A percentile compares a stretch with the other conserved stretches of the same genome.
Conservation (phyloP, 35 echinoderm and acorn worm species). For the Hemicentrotus pulcherrimus region DNA sequence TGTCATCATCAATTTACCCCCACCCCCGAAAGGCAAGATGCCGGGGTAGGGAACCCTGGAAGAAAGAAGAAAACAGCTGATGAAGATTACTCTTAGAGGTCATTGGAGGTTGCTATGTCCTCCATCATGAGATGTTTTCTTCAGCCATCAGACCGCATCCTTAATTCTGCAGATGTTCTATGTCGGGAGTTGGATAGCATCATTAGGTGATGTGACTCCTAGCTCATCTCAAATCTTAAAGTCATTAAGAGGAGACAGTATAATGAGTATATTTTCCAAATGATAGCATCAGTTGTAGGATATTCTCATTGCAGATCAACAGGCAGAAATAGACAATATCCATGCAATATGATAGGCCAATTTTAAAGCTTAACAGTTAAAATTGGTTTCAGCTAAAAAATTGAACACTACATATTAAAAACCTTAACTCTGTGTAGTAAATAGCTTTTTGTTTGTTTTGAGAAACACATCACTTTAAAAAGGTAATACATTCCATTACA, state of each 20-base stretch:
- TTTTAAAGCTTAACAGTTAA: too few species aligned
- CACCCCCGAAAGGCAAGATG: background rate
- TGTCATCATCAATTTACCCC: background rate
- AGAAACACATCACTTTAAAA: too few species aligned
- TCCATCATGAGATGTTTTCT: constrained; percentile 3
- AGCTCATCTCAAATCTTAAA: background rate
- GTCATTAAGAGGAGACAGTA: background rate
- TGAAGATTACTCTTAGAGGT: background rate
- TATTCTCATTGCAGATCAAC: background rate
- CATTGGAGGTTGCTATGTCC: background rate
- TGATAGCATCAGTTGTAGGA: background rate
- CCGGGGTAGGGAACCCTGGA: background rate
- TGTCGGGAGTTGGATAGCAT: background rate
- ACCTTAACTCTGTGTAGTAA: too few species aligned
- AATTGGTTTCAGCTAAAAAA: too few species aligned
- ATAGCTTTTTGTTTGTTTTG: too few species aligned
- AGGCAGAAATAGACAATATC: too few species aligned
- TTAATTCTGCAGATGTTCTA: background rate
- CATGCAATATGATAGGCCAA: too few species aligned
- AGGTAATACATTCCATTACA: too few species aligned
- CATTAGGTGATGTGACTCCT: background rate
- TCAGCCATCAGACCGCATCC: background rate
- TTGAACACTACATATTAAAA: too few species aligned
- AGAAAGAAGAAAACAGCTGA: background rate
- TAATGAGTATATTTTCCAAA: background rate